phyloP scores from a whole-genome alignment of 2,888 invertebrate genomes.

The Spicauda simplicius region DNA sequence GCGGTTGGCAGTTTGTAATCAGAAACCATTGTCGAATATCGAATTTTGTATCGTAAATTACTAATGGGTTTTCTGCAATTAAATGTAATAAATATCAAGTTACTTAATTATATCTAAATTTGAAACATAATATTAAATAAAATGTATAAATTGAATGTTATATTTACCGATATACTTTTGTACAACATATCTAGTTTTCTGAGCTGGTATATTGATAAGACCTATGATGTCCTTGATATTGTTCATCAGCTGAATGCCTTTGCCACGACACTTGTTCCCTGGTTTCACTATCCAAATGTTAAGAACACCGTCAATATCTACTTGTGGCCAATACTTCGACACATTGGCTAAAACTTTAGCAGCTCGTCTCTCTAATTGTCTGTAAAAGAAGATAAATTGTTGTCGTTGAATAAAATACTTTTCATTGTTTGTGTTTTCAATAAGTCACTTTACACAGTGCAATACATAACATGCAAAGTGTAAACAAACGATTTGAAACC shows the following conservation, averaged over 20 bases:
- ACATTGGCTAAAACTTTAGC: constrained; percentile 87
- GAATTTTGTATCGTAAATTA: constrained; percentile 96
- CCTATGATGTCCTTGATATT: constrained; percentile 93
- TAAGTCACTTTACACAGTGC: too few species aligned
- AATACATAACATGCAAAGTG: too few species aligned
- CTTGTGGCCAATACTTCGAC: constrained; percentile 91
- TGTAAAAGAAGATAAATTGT: constrained; percentile 43
- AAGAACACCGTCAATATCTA: constrained; percentile 92
- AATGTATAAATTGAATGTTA: constrained; percentile 15
- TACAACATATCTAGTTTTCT: constrained; percentile 93
- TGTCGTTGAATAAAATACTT: not conserved
- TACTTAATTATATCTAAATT: not conserved
- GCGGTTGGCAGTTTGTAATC: constrained; percentile 94
- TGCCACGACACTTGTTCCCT: constrained; percentile 95
- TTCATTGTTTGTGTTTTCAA: too few species aligned
- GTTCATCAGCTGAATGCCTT: constrained; percentile 95
- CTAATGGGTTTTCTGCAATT: constrained; percentile 92
- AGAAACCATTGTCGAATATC: constrained; percentile 98
- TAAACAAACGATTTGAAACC: too few species aligned
- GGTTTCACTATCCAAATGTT: constrained; percentile 98
- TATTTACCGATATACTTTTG: constrained; percentile 96
- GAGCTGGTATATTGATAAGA: constrained; percentile 87
- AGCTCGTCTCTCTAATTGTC: constrained; percentile 80
- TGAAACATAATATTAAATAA: not conserved
- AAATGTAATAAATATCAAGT: constrained; percentile 28